These are phyloP conservation scores for Amphilophus citrinellus DNA, from an alignment of 2,113 vertebrate genomes.

Conservation along the genomic window DNA sequence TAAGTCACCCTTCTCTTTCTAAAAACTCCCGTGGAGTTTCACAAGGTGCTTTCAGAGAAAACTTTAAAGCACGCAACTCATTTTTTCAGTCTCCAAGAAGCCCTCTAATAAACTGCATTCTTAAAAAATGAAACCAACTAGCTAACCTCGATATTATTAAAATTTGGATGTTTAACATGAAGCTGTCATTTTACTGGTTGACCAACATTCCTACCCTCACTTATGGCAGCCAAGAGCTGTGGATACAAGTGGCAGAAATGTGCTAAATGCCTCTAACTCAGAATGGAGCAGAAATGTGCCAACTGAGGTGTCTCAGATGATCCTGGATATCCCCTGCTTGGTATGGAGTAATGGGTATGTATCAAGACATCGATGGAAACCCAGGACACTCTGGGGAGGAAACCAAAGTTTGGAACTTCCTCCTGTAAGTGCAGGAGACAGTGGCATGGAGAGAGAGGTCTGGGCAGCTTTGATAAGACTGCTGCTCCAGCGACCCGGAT, in stretches of 20 bases:
- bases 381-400: neutral
- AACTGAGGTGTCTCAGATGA: neutral
- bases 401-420: slow-evolving; percentile 1
- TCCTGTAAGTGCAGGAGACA: neutral
- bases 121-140: neutral
- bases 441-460: too few species aligned
- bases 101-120: neutral
- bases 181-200: neutral
- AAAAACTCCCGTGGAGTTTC: neutral
- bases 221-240: neutral
- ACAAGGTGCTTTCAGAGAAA: slow-evolving; percentile 4
- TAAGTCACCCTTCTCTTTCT: neutral
- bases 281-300: neutral
- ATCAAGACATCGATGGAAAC: neutral
- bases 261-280: neutral
- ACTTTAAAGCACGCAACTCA: neutral
- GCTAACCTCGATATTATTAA: neutral
- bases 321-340: neutral
- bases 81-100: neutral
- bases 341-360: neutral
- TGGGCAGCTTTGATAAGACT: neutral
- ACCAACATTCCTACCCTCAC: neutral
- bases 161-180: neutral
- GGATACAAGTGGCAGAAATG: neutral
- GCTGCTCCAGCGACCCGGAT: neutral